A percentile compares a stretch with the other conserved stretches of the same genome.
phyloP scores from a whole-genome alignment of 2,888 invertebrate species.

The Venustoraphidia nigricollis region DNA sequence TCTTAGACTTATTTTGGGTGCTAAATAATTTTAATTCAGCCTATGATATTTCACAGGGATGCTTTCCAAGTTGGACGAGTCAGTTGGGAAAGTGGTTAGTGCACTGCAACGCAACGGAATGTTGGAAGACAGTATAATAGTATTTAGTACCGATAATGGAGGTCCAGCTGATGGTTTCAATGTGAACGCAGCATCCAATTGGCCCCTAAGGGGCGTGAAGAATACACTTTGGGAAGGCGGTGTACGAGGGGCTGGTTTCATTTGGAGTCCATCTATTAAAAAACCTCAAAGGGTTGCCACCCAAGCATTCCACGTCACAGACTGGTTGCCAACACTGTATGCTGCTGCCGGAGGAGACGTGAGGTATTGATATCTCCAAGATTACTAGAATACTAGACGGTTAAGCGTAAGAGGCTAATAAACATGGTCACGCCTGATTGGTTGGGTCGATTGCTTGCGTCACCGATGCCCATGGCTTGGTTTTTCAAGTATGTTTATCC shows the following conservation, averaged over 20 bases:
- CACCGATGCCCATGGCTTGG: too few species aligned
- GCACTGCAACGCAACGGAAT: conserved; percentile 48
- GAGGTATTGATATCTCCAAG: conserved; percentile 23
- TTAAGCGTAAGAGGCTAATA: too few species aligned
- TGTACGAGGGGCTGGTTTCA: conserved; percentile 59
- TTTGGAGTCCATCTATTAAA: conserved; percentile 60
- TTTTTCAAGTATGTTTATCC: too few species aligned
- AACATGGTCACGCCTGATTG: too few species aligned
- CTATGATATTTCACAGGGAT: conserved; percentile 37
- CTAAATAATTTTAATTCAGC: background rate
- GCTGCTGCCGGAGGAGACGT: conserved; percentile 47
- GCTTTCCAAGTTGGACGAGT: conserved; percentile 72
- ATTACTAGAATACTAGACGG: too few species aligned
- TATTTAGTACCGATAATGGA: conserved; percentile 89
- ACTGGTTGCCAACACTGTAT: conserved; percentile 80
- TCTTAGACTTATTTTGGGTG: background rate
- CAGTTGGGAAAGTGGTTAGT: conserved; percentile 65
- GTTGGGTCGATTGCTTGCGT: too few species aligned
- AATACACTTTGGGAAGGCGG: conserved; percentile 93
- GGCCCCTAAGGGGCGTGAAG: conserved; percentile 72
- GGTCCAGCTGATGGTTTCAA: conserved; percentile 79
- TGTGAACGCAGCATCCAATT: conserved; percentile 72
- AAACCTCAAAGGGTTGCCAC: conserved; percentile 42
- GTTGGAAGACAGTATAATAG: conserved; percentile 64
- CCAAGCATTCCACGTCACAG: conserved; percentile 63